phyloP scores from a whole-genome alignment of 2,113 vertebrate species.

The Madoqua kirkii region DNA sequence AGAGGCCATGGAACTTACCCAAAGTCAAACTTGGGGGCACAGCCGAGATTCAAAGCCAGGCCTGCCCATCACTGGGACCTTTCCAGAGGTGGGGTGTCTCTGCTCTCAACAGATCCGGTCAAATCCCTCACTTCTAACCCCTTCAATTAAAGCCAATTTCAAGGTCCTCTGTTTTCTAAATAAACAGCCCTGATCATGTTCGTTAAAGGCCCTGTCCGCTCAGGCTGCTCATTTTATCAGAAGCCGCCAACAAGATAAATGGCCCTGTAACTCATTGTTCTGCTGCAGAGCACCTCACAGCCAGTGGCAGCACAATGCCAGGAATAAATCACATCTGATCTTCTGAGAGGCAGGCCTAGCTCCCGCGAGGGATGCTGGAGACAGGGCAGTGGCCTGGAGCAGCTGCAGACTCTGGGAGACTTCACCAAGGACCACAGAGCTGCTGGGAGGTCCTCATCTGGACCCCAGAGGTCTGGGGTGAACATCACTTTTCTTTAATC shows the following conservation, averaged over 20 bases:
- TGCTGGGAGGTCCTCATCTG: not conserved
- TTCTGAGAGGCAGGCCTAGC: not conserved
- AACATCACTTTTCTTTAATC: not conserved
- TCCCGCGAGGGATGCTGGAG: rapidly evolving
- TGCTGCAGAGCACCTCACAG: not conserved
- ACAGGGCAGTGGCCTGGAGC: not conserved
- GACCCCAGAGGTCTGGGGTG: not conserved
- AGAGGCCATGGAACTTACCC: not conserved
- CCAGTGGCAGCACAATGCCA: not conserved
- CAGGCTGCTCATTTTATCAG: conserved; percentile 20
- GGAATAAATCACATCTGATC: conserved; percentile 41
- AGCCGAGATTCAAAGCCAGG: rapidly evolving
- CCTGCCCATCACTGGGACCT: rapidly evolving
- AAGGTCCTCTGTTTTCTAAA: conserved; percentile 40
- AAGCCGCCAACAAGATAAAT: conserved; percentile 46
- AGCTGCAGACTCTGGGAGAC: not conserved
- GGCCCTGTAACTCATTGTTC: not conserved
- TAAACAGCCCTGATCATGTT: not conserved
- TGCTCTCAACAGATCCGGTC: not conserved
- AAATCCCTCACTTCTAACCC: not conserved
- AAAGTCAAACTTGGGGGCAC: not conserved
- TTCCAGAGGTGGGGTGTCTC: not conserved
- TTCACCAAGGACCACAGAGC: not conserved
- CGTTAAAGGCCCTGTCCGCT: not conserved
- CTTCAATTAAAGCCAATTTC: conserved; percentile 28